Base-by-base conservation (phyloP, 2,888 invertebrate species). In the Colostygia pectinataria region DNA sequence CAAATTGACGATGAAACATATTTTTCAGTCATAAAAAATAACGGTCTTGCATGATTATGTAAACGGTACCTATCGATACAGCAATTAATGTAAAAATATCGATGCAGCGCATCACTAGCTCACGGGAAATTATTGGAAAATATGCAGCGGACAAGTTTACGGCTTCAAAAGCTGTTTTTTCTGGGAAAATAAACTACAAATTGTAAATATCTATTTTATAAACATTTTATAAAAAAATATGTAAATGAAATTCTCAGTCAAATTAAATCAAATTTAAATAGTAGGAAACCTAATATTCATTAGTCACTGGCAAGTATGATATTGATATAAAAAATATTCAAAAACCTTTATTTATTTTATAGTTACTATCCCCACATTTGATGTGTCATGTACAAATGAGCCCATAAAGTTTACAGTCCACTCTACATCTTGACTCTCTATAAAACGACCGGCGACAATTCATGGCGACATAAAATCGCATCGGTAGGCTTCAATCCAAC, bases 371-470 rank as follows among this genome's bases (percentile, higher is more conserved):
- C 33, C 32, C 46, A 31, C 33, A 40, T 55, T 50, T 49, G 38
- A 42, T 51, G 46, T 53, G 64, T 60, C 63, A 61, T 68, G 66
- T 71, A 66, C 66, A 67, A 61, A 57, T 59, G 59, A 62, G 53
- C 55, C 55, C 49, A 51, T 70, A 64, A 68, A 66, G 52, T 77
- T 77, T 70, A 79, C 65, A 61, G 61, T 62, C 72, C 65, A 69
- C 70, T 75, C 71, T 70, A 79, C 74, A 75, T 70, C 69, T 73
- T 71, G 70, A 76, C 72, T 68, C 60, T 58, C 55, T 67, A 74
- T 85, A 83, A 85, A 85, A 74, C 71, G 57, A 61, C 62, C 73
- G 75, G 77, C 74, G 80, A 79, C 80, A 77, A 81, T 84, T 78
- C 73, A 68, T 65, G 61, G 72, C 63, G 65, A 71, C 78, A 80